These are phyloP conservation scores for Sebastes hubbsi DNA, from an alignment of 2,797 vertebrate genomes.

Conservation along the genomic window DNA sequence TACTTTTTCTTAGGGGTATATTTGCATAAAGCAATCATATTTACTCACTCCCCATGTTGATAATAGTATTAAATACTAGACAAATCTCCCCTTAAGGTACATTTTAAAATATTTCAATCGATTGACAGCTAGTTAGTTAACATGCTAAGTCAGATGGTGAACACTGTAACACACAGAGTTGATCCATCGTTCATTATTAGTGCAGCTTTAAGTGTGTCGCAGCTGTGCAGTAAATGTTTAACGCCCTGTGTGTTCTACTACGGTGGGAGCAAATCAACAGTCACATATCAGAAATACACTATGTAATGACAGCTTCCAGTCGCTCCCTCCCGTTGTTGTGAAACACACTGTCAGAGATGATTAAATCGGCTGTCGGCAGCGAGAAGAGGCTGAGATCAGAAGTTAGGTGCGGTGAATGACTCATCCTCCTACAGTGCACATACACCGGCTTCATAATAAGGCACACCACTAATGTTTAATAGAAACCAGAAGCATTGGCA, in stretches of 20 bases:
- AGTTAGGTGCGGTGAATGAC: not conserved
- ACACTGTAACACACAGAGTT: too few species aligned
- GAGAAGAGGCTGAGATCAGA: not conserved
- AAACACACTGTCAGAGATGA: conserved; percentile 6
- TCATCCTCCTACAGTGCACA: not conserved
- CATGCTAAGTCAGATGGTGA: too few species aligned
- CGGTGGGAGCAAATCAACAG: not conserved
- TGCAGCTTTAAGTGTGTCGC: not conserved
- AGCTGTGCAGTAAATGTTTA: too few species aligned
- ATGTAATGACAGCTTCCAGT: too few species aligned
- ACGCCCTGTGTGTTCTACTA: not conserved
- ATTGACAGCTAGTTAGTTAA: too few species aligned
- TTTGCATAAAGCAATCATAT: too few species aligned
- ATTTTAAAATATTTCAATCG: too few species aligned
- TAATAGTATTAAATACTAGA: too few species aligned
- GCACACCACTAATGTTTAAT: not conserved
- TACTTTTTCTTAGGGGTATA: too few species aligned
- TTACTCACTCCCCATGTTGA: too few species aligned
- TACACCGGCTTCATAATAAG: conserved; percentile 5
- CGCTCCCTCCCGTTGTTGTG: not conserved
- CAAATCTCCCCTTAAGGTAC: too few species aligned
- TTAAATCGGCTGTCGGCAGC: conserved; percentile 2
- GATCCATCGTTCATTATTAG: not conserved
- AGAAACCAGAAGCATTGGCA: conserved; percentile 8
- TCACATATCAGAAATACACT: not conserved